phyloP scores from a whole-genome alignment of 1,140 invertebrate genomes.

The Ips nitidus region DNA sequence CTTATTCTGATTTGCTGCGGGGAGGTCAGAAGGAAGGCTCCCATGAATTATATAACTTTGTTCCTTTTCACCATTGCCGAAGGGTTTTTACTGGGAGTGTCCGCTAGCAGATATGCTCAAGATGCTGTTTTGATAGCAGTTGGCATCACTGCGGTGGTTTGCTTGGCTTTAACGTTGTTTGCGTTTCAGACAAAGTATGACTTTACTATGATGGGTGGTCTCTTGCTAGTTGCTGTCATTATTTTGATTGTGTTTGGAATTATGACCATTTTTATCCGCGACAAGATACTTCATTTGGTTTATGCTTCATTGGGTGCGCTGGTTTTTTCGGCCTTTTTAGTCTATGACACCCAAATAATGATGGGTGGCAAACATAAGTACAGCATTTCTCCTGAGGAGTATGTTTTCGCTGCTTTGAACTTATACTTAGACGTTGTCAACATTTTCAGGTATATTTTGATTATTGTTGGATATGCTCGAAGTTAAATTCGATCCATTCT shows the following conservation, averaged over 20 bases:
- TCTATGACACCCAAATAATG: slow-evolving; percentile 95
- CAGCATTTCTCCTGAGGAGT: slow-evolving; percentile 92
- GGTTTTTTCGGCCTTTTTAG: slow-evolving; percentile 79
- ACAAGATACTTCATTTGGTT: slow-evolving; percentile 64
- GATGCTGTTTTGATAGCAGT: slow-evolving; percentile 57
- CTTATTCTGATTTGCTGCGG: slow-evolving; percentile 89
- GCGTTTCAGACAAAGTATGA: background rate
- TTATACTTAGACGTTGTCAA: slow-evolving; percentile 93
- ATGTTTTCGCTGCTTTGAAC: slow-evolving; percentile 91
- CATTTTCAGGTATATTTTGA: slow-evolving; percentile 85
- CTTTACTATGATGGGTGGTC: background rate
- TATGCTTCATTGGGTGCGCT: slow-evolving; percentile 82
- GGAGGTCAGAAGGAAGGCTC: slow-evolving; percentile 77
- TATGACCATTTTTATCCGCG: slow-evolving; percentile 22
- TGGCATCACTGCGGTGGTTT: background rate
- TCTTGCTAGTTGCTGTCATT: background rate
- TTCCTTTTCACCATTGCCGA: slow-evolving; percentile 81
- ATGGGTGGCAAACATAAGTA: slow-evolving; percentile 90
- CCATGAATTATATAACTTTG: slow-evolving; percentile 89
- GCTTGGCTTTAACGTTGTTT: background rate
- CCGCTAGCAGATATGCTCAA: slow-evolving; percentile 60
- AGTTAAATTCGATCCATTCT: slow-evolving; percentile 52
- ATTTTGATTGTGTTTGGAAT: background rate
- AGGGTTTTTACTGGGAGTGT: slow-evolving; percentile 72
- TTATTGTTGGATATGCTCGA: slow-evolving; percentile 69